phyloP scores from a whole-genome alignment of 2,113 vertebrate genomes.

The Dendropsophus ebraccatus region DNA sequence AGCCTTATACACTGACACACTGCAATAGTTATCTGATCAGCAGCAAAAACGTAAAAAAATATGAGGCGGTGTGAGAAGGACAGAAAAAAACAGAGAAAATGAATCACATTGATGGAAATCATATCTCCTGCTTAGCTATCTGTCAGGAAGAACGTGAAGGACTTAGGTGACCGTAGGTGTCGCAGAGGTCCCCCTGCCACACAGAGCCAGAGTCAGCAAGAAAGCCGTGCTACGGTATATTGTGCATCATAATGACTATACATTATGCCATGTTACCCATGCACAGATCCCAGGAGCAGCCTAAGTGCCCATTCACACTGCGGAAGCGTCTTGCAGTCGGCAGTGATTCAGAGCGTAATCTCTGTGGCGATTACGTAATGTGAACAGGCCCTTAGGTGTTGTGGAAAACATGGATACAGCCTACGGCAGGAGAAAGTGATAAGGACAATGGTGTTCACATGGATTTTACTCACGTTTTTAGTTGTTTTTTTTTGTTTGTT shows the following conservation, averaged over 20 bases:
- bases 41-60: constrained; percentile 13
- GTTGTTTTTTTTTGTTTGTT: too few species aligned
- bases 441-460: too few species aligned
- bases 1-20: constrained; percentile 4
- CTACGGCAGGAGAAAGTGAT: too few species aligned
- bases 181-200: neutral
- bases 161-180: neutral
- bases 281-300: too few species aligned
- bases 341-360: too few species aligned
- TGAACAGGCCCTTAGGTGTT: too few species aligned
- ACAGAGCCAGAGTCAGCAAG: neutral
- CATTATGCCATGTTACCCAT: too few species aligned
- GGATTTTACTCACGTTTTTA: too few species aligned
- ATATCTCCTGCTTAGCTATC: neutral
- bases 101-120: neutral
- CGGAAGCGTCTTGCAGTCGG: too few species aligned
- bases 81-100: neutral
- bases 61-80: neutral
- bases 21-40: constrained; percentile 18
- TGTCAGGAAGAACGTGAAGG: neutral
- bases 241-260: neutral
- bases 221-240: neutral
- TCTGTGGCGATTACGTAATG: too few species aligned
- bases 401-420: too few species aligned
- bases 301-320: too few species aligned